These are phyloP conservation scores for Calypte anna DNA, from an alignment of 2,113 vertebrate species.

Conservation along the genomic window DNA sequence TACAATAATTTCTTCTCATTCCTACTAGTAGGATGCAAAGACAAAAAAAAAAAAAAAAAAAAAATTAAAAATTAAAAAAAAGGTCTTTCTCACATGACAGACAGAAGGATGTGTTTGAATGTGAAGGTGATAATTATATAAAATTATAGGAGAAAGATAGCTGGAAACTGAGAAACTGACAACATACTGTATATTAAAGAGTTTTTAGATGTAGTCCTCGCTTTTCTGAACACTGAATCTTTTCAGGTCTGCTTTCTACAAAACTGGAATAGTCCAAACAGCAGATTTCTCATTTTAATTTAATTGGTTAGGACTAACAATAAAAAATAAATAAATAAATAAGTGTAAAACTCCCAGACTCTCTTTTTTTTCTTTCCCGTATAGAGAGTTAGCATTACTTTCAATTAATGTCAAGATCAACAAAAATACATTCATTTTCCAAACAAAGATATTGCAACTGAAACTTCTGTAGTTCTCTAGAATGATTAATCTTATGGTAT, in stretches of 20 bases:
- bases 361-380: neutral
- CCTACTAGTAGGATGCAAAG: too few relatives aligned
- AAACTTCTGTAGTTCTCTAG: neutral
- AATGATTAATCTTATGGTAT: neutral
- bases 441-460: neutral
- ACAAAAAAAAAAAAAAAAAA: neutral
- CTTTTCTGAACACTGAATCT: neutral
- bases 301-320: neutral
- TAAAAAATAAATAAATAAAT: too few relatives aligned
- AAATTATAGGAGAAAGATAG: neutral
- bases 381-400: rapidly evolving
- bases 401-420: neutral
- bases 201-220: rapidly evolving
- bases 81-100: neutral
- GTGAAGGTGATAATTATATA: neutral
- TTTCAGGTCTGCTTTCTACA: neutral
- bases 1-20: neutral
- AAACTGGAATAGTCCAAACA: neutral
- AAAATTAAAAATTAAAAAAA: neutral
- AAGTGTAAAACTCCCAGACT: too few relatives aligned
- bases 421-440: neutral
- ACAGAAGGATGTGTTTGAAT: neutral
- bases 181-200: neutral
- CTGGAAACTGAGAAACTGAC: neutral
- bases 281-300: neutral